Conservation (phyloP, 2,113 vertebrate genomes). For the Monopterus albus region DNA sequence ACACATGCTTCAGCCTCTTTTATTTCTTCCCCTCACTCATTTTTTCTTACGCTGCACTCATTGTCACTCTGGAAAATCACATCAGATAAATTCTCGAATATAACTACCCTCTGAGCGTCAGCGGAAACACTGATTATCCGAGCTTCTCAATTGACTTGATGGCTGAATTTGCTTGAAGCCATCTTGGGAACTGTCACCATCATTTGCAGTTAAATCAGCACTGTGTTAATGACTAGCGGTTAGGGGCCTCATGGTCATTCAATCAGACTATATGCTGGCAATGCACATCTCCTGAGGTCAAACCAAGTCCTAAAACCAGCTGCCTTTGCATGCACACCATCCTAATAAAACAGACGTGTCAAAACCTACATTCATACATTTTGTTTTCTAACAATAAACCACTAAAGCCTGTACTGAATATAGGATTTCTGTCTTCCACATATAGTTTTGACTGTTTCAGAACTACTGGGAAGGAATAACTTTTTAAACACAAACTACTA, state of each 20-base stretch:
- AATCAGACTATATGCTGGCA: conserved; percentile 26
- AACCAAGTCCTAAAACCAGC: conserved; percentile 18
- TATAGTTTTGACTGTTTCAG: not conserved
- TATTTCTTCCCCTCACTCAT: conserved; percentile 20
- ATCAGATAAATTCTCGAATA: conserved; percentile 51
- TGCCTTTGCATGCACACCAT: conserved; percentile 21
- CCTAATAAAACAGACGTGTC: conserved; percentile 8
- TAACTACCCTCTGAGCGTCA: conserved; percentile 58
- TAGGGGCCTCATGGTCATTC: conserved; percentile 26
- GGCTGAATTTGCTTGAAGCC: conserved; percentile 66
- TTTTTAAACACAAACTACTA: no score
- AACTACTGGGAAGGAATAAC: no score
- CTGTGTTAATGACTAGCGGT: conserved; percentile 54
- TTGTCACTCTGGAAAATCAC: conserved; percentile 39
- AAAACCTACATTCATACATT: not conserved
- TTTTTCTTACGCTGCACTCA: conserved; percentile 31
- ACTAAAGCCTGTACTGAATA: not conserved
- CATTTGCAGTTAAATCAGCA: conserved; percentile 66
- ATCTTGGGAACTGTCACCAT: conserved; percentile 62
- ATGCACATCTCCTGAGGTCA: conserved; percentile 46
- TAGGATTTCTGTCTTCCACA: not conserved
- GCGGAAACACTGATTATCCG: conserved; percentile 56
- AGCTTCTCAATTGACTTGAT: conserved; percentile 64
- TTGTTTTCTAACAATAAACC: not conserved
- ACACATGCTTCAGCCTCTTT: conserved; percentile 5